Percentiles rank a stretch among this genome's conserved stretches.
phyloP scores from a whole-genome alignment of 2,888 invertebrate species.

The Agrilus cyanescens region DNA sequence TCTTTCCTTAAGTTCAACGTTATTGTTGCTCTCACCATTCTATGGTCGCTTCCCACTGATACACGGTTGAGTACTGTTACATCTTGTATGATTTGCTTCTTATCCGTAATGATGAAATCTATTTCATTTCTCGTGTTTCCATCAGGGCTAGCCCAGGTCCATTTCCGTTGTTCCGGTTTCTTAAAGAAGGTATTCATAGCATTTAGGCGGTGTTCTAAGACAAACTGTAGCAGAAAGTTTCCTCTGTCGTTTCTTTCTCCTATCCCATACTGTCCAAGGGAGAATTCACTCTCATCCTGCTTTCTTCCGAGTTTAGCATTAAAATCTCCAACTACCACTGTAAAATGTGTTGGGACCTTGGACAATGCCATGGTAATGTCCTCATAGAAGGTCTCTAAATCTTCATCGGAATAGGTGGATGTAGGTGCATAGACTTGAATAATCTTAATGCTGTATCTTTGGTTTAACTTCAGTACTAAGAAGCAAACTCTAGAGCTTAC shows the following conservation, averaged over 20 bases:
- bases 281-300: conserved; percentile 4
- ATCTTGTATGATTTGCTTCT: conserved; percentile 5
- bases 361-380: neutral
- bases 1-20: neutral
- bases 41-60: conserved; percentile 6
- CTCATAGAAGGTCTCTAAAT: conserved; percentile 1
- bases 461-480: neutral
- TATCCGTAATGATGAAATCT: conserved; percentile 6
- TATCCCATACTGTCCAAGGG: conserved; percentile 6
- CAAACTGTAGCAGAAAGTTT: conserved; percentile 4
- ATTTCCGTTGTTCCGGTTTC: conserved; percentile 6
- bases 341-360: conserved; percentile 2
- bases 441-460: neutral
- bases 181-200: conserved; percentile 10
- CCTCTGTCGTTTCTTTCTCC: conserved; percentile 10
- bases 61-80: conserved; percentile 6
- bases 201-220: conserved; percentile 3
- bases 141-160: conserved; percentile 10
- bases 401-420: too few species aligned
- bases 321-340: conserved; percentile 7
- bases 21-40: conserved; percentile 2
- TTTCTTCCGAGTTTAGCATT: conserved; percentile 8
- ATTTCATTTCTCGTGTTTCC: conserved; percentile 6
- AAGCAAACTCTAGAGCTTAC: too few species aligned
- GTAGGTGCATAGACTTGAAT: too few species aligned